phyloP scores from a whole-genome alignment of 2,797 vertebrate genomes.

The Phyllotis vaccarum region DNA sequence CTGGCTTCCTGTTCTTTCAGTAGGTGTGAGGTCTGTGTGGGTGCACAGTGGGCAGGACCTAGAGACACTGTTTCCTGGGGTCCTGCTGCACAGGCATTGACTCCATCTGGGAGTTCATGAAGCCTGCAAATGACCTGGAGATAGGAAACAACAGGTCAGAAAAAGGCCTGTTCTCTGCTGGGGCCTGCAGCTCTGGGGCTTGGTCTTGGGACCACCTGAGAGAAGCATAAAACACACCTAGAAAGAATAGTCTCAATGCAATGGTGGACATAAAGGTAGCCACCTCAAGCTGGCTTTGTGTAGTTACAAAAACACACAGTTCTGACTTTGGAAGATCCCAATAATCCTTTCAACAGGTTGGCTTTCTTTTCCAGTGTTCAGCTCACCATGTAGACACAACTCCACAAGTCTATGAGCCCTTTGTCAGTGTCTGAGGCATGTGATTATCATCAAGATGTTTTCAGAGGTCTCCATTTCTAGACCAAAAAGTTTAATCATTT shows the following conservation, averaged over 20 bases:
- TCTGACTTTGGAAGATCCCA: background rate
- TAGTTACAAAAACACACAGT: background rate
- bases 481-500: conserved; percentile 11
- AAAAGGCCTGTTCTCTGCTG: background rate
- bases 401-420: background rate
- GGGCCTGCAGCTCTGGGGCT: background rate
- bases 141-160: background rate
- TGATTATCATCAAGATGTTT: conserved; percentile 62
- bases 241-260: background rate
- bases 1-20: background rate
- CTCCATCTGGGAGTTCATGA: background rate
- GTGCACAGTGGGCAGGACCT: too few species aligned
- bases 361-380: background rate
- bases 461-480: conserved; percentile 54
- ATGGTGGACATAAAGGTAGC: background rate
- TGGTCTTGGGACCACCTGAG: background rate
- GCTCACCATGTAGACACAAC: conserved; percentile 10
- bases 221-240: background rate
- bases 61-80: background rate
- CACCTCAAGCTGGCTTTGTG: background rate
- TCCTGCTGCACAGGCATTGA: background rate
- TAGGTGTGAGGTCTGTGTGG: background rate
- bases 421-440: background rate
- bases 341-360: conserved; percentile 36
- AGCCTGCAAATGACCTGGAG: background rate